Evolutionary conservation across 2,797 vertebrate genomes (phyloP).

Genomic region (Pseudomugil tenellus): DNA sequence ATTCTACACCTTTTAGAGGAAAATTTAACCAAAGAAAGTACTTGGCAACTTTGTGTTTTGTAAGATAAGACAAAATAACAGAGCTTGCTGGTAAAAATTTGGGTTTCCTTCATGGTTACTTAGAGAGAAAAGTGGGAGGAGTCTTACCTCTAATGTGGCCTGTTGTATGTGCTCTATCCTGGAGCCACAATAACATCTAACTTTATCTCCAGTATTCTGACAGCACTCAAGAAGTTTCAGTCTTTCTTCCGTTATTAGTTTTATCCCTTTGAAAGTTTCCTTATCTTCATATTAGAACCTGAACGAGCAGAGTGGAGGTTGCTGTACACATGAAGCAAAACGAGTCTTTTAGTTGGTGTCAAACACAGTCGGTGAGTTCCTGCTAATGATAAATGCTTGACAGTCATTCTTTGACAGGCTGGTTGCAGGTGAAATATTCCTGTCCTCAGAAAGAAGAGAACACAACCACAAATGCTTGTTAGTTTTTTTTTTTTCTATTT

Average conservation of each 20-base stretch:
- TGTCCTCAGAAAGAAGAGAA: conserved; percentile 47
- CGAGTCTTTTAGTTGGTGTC: conserved; percentile 42
- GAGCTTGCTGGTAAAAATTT: conserved; percentile 43
- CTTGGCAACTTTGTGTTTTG: conserved; percentile 21
- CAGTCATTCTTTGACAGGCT: conserved; percentile 39
- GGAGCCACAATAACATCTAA: conserved; percentile 41
- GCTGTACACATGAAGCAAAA: conserved; percentile 58
- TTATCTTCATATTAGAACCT: conserved; percentile 41
- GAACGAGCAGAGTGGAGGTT: conserved; percentile 27
- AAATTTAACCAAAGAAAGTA: conserved; percentile 14
- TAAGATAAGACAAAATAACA: conserved; percentile 22
- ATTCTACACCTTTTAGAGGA: conserved; percentile 28
- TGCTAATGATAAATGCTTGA: conserved; percentile 43
- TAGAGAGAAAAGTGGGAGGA: conserved; percentile 54
- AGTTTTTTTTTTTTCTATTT: conserved; percentile 34
- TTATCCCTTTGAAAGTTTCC: conserved; percentile 45
- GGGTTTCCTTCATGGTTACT: conserved; percentile 71
- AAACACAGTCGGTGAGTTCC: conserved; percentile 51
- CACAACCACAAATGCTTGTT: conserved; percentile 23
- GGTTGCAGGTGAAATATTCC: conserved; percentile 56
- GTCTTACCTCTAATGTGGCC: conserved; percentile 67
- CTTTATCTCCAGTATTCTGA: conserved; percentile 63
- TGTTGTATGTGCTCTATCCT: conserved; percentile 44
- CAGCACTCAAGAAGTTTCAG: conserved; percentile 48
- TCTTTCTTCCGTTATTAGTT: conserved; percentile 58